phyloP scores from a whole-genome alignment of 2,888 invertebrate genomes.

The Drosophila rubida region DNA sequence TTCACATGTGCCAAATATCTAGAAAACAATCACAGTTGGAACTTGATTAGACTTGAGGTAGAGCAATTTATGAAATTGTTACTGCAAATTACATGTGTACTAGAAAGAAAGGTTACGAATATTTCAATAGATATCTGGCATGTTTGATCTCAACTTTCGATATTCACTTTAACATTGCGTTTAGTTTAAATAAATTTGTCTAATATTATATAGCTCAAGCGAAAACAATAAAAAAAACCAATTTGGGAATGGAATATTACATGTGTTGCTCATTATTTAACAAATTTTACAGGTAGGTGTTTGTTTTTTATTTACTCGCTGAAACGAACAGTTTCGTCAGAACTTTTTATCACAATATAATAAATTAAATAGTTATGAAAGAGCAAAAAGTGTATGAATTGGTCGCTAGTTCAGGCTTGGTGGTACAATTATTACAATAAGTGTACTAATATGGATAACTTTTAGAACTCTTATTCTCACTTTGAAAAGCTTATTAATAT shows the following conservation, averaged over 20 bases:
- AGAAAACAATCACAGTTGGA: conserved; percentile 13
- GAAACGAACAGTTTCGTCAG: background rate
- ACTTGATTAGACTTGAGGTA: conserved; percentile 5
- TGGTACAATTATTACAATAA: no score
- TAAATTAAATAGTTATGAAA: background rate
- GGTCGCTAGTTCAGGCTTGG: no score
- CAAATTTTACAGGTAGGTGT: background rate
- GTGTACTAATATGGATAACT: no score
- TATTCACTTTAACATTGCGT: conserved; percentile 11
- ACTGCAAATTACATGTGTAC: background rate
- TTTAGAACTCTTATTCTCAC: no score
- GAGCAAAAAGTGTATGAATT: background rate
- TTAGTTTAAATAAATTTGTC: conserved; percentile 17
- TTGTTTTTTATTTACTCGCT: background rate
- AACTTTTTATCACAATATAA: background rate
- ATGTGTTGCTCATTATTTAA: background rate
- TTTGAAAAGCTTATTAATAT: no score
- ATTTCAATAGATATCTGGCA: conserved; percentile 41
- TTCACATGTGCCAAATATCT: conserved; percentile 52
- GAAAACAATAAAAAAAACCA: conserved; percentile 38
- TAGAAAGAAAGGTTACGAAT: conserved; percentile 10
- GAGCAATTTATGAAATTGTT: conserved; percentile 21
- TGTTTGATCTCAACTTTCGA: conserved; percentile 44
- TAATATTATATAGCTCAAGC: conserved; percentile 15
- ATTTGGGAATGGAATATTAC: conserved; percentile 15